phyloP scores from a whole-genome alignment of 2,113 vertebrate genomes.

The Peromyscus leucopus region DNA sequence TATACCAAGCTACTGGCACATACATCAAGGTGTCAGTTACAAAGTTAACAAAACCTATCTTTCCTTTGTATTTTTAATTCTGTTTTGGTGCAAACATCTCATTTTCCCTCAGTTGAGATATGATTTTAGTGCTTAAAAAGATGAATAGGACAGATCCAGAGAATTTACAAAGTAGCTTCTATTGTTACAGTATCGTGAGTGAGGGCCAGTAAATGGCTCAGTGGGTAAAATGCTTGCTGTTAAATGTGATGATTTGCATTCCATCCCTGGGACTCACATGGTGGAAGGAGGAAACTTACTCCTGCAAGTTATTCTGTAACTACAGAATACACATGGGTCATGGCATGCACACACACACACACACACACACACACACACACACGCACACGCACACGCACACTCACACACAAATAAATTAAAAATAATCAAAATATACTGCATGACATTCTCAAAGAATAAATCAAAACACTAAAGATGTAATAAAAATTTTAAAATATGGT shows the following conservation, averaged over 20 bases:
- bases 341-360: background rate
- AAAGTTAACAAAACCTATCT: slow-evolving; percentile 6
- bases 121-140: slow-evolving; percentile 1
- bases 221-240: background rate
- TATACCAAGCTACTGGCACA: background rate
- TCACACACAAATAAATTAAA: background rate
- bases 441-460: background rate
- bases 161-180: slow-evolving; percentile 27
- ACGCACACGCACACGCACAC: fast-evolving
- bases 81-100: background rate
- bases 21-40: slow-evolving; percentile 11
- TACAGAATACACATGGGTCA: background rate
- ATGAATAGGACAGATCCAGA: slow-evolving; percentile 15
- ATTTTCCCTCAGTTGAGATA: slow-evolving; percentile 7
- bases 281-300: background rate
- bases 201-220: background rate
- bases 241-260: background rate
- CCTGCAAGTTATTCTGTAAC: background rate
- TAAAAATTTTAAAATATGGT: background rate
- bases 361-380: too few relatives aligned
- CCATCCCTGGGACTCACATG: too few relatives aligned
- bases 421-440: background rate
- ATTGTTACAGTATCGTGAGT: slow-evolving; percentile 20
- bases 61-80: background rate
- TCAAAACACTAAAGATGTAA: background rate